Percentiles rank a stretch among this genome's conserved stretches.
Evolutionary conservation across 2,797 vertebrate species (phyloP).

Genomic region (Melanotaenia pygmaea): DNA sequence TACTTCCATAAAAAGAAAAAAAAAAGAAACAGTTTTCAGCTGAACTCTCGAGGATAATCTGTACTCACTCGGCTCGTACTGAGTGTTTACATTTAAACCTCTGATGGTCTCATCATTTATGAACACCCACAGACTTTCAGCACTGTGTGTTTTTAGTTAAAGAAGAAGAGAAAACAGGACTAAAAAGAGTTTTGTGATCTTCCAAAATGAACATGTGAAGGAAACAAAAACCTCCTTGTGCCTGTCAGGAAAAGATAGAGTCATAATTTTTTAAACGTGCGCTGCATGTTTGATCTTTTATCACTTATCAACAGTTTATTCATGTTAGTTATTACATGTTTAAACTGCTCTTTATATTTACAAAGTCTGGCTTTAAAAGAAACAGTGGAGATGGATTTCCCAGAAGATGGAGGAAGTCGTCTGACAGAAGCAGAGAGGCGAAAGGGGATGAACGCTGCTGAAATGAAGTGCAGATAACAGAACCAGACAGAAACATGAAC

Average conservation of each 20-base stretch:
- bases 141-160: conserved; percentile 16
- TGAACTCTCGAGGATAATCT: conserved; percentile 16
- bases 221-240: conserved; percentile 43
- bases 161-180: conserved; percentile 23
- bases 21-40: neutral
- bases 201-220: conserved; percentile 61
- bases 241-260: conserved; percentile 14
- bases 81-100: conserved; percentile 60
- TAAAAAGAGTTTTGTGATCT: conserved; percentile 59
- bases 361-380: neutral
- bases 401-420: neutral
- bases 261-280: conserved; percentile 17
- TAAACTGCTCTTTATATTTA: conserved; percentile 9
- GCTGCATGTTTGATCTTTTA: too few relatives aligned
- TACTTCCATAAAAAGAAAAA: too few relatives aligned
- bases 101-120: conserved; percentile 57
- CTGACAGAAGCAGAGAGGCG: conserved; percentile 29
- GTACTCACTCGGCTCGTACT: conserved; percentile 30
- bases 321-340: neutral
- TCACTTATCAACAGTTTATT: neutral
- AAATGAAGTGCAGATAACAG: conserved; percentile 42
- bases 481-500: conserved; percentile 25
- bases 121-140: conserved; percentile 46
- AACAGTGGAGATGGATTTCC: neutral
- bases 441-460: conserved; percentile 6